Conservation (phyloP, 2,797 vertebrate species). For the Bothrops alternatus region DNA sequence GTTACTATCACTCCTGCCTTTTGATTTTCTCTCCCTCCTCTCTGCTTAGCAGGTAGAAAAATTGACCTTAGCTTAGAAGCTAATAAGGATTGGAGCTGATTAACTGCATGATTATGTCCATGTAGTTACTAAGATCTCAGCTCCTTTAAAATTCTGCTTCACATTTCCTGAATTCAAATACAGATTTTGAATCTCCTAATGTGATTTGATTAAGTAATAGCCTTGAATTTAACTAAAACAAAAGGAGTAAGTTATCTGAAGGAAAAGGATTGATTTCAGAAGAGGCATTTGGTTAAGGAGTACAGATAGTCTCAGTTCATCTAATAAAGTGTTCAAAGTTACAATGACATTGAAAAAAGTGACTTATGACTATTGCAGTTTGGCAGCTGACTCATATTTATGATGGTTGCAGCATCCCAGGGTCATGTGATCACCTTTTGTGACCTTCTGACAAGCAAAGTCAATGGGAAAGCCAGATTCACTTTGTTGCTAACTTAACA, state of each 20-base stretch:
- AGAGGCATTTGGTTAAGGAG: constrained; percentile 7
- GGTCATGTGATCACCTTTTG: background rate
- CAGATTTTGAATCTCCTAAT: constrained; percentile 5
- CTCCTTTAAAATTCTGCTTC: background rate
- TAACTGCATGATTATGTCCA: background rate
- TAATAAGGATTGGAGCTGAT: background rate
- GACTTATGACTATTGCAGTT: background rate
- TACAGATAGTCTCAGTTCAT: background rate
- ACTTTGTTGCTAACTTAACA: background rate
- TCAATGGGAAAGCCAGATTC: background rate
- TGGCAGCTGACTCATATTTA: background rate
- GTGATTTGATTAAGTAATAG: constrained; percentile 55
- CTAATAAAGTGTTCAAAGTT: background rate
- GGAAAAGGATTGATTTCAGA: constrained; percentile 43
- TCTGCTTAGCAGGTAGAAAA: background rate
- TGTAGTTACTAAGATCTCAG: background rate
- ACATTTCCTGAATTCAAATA: background rate
- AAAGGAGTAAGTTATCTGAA: constrained; percentile 46
- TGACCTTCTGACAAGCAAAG: background rate
- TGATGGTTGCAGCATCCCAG: background rate
- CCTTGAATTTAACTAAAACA: constrained; percentile 45
- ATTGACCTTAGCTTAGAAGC: background rate
- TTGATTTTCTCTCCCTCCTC: background rate
- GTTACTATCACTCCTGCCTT: background rate
- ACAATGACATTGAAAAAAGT: background rate